Evolutionary conservation across 2,888 invertebrate species (phyloP), one percentile per base, ranked within the genome.

Genomic region (Schizaphis graminum): DNA sequence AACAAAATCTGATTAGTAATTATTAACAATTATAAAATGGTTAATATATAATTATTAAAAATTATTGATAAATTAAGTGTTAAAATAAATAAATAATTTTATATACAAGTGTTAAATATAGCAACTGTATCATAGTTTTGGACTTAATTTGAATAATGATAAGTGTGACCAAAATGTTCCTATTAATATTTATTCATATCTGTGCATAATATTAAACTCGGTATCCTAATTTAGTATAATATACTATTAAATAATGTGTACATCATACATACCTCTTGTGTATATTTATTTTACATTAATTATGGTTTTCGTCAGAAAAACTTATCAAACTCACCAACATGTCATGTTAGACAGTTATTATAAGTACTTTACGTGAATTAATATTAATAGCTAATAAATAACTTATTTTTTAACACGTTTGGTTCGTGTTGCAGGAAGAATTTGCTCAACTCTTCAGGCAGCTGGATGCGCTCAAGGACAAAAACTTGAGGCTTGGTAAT

Each of bases 371-470:
- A 21, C 7, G 0, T 67, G 35, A 77, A 35, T n/a, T 35, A 77
- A 35, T 16, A 21, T 77, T 35, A 77, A 77, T 77, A 77, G 0
- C 35, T 7, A 8, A 35, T 35, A 77, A 35, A 77, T 41, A 41
- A 21, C 21, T 77, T n/a, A n/a, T 67, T 4, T 47, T 67, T 67
- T 77, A 67, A n/a, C 67, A 0, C n/a, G 7, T 7, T 28, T 77
- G 21, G 21, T 35, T 77, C 1, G 8, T 94, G 92, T 96, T 96
- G 2, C 96, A 98, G 98, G 98, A 98, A 96, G 98, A 98, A 96
- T 98, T 98, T 95, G 97, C 97, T 95, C 97, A 98, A 95, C 96
- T 98, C 77, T 98, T 97, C 96, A 97, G 97, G 85, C 98, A 98
- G 95, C 96, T 98, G 86, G 98, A 98, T 95, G 96, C 97, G 94